These are phyloP conservation scores for Chloroceryle amazona DNA, from an alignment of 2,797 vertebrate genomes.

Conservation along the genomic window DNA sequence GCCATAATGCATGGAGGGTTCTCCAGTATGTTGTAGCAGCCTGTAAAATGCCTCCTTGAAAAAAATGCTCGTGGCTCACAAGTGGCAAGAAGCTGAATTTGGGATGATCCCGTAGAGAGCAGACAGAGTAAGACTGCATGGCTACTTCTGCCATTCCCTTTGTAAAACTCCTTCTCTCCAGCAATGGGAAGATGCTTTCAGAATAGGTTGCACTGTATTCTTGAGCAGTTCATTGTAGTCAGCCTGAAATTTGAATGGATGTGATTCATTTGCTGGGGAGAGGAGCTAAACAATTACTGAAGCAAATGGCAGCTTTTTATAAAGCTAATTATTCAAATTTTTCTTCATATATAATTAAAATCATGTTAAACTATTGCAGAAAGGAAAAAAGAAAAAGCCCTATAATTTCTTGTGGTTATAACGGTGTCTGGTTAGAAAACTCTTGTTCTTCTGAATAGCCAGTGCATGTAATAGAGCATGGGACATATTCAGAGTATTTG, in stretches of 20 bases:
- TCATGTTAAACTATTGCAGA: slow-evolving; percentile 36
- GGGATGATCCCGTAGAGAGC: neutral
- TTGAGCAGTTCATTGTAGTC: slow-evolving; percentile 42
- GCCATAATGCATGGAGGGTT: neutral
- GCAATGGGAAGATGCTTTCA: neutral
- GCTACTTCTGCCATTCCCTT: neutral
- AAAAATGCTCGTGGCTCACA: neutral
- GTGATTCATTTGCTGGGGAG: slow-evolving; percentile 44
- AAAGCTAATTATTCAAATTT: slow-evolving; percentile 54
- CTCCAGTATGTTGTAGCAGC: neutral
- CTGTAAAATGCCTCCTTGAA: neutral
- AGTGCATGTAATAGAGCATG: neutral
- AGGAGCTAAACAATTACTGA: slow-evolving; percentile 51
- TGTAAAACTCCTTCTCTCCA: neutral
- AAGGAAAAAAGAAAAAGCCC: neutral
- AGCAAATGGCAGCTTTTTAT: slow-evolving; percentile 43
- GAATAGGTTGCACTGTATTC: slow-evolving; percentile 10
- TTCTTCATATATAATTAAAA: slow-evolving; percentile 70
- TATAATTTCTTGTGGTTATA: slow-evolving; percentile 53
- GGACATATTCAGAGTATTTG: slow-evolving; percentile 29
- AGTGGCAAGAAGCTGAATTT: neutral
- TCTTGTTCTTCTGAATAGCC: slow-evolving; percentile 32
- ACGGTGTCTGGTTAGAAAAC: neutral
- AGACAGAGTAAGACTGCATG: neutral
- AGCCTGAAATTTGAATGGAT: slow-evolving; percentile 58